Percentiles rank a stretch among this genome's conserved stretches.
These are phyloP conservation scores for Hippopotamyrus pictus DNA, from an alignment of 2,797 vertebrate genomes.

Conservation along the genomic window DNA sequence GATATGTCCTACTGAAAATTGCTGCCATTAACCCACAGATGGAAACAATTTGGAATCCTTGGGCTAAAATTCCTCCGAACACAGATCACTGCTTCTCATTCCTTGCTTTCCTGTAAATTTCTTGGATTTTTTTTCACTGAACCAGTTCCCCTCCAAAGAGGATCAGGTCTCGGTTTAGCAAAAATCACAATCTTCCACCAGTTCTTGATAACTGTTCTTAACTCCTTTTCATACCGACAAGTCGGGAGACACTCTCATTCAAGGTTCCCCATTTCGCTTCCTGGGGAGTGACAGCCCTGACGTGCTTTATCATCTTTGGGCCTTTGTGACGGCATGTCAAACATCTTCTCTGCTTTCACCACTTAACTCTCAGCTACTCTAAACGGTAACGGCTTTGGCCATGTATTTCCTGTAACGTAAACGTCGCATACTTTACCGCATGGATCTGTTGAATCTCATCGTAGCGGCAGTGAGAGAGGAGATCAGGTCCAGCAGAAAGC, in stretches of 20 bases:
- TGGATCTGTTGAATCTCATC: not conserved
- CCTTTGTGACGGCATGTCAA: not conserved
- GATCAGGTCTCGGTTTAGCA: not conserved
- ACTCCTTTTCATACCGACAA: not conserved
- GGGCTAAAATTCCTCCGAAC: not conserved
- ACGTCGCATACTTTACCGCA: not conserved
- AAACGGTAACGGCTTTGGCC: not conserved
- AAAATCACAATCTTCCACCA: not conserved
- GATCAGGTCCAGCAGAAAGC: not conserved
- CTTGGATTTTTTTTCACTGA: conserved; percentile 4
- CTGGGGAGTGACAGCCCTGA: not conserved
- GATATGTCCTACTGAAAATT: not conserved
- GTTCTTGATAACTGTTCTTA: not conserved
- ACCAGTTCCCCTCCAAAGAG: conserved; percentile 1
- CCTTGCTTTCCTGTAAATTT: not conserved
- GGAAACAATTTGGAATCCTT: not conserved
- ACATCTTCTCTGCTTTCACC: not conserved
- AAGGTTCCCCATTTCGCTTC: not conserved
- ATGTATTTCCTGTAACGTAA: not conserved
- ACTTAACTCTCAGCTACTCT: not conserved
- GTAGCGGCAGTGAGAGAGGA: not conserved
- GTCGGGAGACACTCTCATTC: not conserved
- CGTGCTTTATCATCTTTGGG: not conserved
- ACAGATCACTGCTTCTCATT: conserved; percentile 2
- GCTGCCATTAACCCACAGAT: not conserved